These are phyloP conservation scores for Anorthoa munda DNA, from an alignment of 2,888 invertebrate species.

Conservation along the genomic window DNA sequence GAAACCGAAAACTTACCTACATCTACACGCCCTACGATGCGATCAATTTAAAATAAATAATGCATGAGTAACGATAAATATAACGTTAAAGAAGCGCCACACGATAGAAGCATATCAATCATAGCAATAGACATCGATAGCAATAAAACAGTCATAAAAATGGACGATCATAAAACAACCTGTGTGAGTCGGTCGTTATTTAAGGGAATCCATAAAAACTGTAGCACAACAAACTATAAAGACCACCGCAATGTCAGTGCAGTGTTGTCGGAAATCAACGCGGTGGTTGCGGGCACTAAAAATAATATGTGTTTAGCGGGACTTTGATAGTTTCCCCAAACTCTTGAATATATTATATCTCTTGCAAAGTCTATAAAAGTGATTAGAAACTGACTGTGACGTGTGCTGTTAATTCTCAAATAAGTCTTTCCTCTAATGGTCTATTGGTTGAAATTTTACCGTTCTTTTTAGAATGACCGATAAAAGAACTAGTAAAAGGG, in stretches of 20 bases:
- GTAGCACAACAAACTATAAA: conserved; percentile 82
- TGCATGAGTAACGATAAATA: conserved; percentile 62
- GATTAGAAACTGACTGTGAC: not conserved
- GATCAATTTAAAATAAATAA: conserved; percentile 55
- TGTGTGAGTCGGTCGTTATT: conserved; percentile 82
- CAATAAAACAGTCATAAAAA: conserved; percentile 78
- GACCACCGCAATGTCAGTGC: conserved; percentile 86
- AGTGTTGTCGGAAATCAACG: conserved; percentile 76
- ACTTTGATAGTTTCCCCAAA: conserved; percentile 54
- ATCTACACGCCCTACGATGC: not conserved
- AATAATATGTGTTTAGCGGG: conserved; percentile 72
- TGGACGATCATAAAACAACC: conserved; percentile 78
- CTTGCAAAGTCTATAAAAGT: conserved; percentile 38
- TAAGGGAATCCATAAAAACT: conserved; percentile 84
- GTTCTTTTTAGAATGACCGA: conserved; percentile 26
- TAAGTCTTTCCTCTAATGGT: not conserved
- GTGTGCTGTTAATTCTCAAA: conserved; percentile 10
- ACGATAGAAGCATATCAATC: conserved; percentile 71
- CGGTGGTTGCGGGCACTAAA: conserved; percentile 82
- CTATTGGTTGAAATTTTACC: conserved; percentile 18
- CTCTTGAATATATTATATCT: conserved; percentile 31
- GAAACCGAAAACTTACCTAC: conserved; percentile 53
- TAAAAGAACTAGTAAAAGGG: conserved; percentile 40
- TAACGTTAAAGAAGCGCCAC: conserved; percentile 61
- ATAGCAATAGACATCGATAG: conserved; percentile 74